Evolutionary conservation across 2,888 invertebrate genomes (phyloP), one percentile per base, ranked within the genome.

Genomic region (Lasius platythorax): DNA sequence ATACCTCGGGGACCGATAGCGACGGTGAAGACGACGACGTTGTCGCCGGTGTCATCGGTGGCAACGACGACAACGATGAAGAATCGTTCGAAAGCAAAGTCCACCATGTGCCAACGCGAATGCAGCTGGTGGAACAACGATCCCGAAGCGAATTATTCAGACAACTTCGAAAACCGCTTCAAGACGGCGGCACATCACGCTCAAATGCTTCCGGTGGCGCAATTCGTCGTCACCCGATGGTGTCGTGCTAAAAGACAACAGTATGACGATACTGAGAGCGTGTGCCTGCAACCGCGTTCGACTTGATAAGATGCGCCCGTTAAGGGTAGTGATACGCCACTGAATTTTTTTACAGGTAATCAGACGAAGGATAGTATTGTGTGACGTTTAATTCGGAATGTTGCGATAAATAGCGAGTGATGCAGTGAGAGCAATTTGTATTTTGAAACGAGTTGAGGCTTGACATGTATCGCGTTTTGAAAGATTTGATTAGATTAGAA

Each of bases 1-100:
- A 89, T 91, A 90, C 89, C 88, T 81, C 74, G 89, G 86, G 88
- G 87, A 85, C 85, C 90, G 81, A 85, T 85, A 85, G 87, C 50
- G 56, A 30, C 68, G 78, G n/a, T 82, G 43, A 83, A 68, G 75
- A 84, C 85, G 50, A 40, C 30, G 18, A 76, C 50, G 46, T 37
- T 33, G 75, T 15, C 46, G 46, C 23, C n/a, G 46, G 23, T 18
- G 76, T 9, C 53, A 68, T 74, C 84, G 66, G 72, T 73, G 83
- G 83, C 85, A 82, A 79, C 68, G 64, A 53, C 87, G 79, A 68
- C 82, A 66, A 84, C 68, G 85, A 87, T 79, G 88, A 90, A 84
- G 76, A 88, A 87, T 89, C 90, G 82, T 82, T 58, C 79, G 84
- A 75, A 84, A 85, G 84, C 67, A 85, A 81, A 78, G 75, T 84